These are phyloP conservation scores for Fissipunctia ypsillon DNA, from an alignment of 2,888 invertebrate species.

Conservation along the genomic window DNA sequence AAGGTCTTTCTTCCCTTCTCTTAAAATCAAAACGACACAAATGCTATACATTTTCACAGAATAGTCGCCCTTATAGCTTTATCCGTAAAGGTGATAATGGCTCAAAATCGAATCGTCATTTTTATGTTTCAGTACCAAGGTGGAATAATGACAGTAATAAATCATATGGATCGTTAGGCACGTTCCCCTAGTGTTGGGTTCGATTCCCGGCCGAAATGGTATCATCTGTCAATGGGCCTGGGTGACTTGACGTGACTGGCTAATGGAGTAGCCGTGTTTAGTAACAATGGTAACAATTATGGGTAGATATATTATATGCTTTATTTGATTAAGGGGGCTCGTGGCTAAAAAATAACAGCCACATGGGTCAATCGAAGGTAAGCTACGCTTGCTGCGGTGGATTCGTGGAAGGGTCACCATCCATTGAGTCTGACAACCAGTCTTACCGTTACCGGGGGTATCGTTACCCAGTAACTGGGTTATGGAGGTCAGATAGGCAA, in stretches of 20 bases:
- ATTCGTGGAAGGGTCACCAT: too few species aligned
- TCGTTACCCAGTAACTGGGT: too few species aligned
- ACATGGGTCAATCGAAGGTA: too few species aligned
- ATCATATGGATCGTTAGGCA: conserved; percentile 90
- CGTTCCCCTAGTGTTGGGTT: conserved; percentile 87
- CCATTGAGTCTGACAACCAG: too few species aligned
- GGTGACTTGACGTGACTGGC: conserved; percentile 88
- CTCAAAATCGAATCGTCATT: conserved; percentile 70
- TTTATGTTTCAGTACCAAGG: conserved; percentile 76
- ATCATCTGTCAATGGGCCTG: conserved; percentile 89
- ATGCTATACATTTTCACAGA: conserved; percentile 13
- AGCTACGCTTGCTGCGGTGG: too few species aligned
- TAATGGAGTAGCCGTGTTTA: conserved; percentile 88
- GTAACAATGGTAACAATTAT: conserved; percentile 76
- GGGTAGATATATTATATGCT: conserved; percentile 45
- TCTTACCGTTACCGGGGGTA: too few species aligned
- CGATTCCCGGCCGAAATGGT: conserved; percentile 90
- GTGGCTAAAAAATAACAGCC: too few species aligned
- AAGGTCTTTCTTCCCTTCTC: conserved; percentile 66
- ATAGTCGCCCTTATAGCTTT: conserved; percentile 37
- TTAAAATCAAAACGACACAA: conserved; percentile 62
- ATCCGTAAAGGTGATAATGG: conserved; percentile 50
- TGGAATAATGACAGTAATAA: conserved; percentile 89
- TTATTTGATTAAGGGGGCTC: conserved; percentile 1
- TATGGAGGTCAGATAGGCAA: too few species aligned